Evolutionary conservation across 64 coral and sea anemone genomes (phyloP).

Genomic region (Montipora efflorescens): DNA sequence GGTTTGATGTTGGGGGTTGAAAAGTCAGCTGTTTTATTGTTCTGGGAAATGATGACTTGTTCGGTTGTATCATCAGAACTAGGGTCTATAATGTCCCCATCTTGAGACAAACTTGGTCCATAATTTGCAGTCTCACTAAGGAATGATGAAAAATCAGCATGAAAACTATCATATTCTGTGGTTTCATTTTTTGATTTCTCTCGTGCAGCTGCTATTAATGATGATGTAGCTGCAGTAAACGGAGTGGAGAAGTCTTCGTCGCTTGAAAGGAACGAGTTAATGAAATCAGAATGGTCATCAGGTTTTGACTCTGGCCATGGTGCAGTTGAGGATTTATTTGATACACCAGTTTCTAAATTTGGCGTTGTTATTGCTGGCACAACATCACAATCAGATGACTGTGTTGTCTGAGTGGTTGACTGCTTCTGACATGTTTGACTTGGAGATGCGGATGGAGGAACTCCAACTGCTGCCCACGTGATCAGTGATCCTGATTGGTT

Average conservation of each 20-base stretch:
- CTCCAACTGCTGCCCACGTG: constrained; percentile 29
- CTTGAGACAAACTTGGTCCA: background rate
- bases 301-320: background rate
- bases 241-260: constrained; percentile 5
- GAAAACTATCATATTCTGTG: constrained; percentile 37
- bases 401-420: background rate
- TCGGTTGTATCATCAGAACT: background rate
- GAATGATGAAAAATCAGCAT: constrained; percentile 35
- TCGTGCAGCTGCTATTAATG: background rate
- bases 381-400: background rate
- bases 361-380: background rate
- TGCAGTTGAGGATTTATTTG: background rate
- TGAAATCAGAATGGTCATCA: constrained; percentile 19
- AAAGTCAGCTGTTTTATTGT: background rate
- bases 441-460: background rate
- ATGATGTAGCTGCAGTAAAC: background rate
- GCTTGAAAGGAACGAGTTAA: constrained; percentile 36
- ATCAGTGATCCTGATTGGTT: constrained; percentile 31
- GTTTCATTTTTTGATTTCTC: background rate
- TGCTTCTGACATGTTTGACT: background rate
- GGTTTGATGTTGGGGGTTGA: background rate
- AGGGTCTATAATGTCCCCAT: background rate
- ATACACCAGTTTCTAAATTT: background rate
- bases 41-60: background rate
- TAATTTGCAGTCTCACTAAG: background rate